Evolutionary conservation across 2,888 invertebrate genomes (phyloP), one percentile per base, ranked within the genome.

Genomic region (Corythucha ciliata): DNA sequence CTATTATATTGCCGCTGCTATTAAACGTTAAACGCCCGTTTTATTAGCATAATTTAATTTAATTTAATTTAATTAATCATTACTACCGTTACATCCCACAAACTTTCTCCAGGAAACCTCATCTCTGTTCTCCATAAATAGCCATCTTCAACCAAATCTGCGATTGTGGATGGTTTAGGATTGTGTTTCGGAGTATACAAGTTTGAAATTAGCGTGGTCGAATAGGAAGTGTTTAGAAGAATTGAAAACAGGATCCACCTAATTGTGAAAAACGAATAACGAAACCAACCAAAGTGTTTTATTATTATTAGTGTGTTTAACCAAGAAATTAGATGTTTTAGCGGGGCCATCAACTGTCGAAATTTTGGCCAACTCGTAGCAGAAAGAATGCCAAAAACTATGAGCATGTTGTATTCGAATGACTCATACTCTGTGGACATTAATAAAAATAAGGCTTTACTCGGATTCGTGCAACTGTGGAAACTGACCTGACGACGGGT

Each of bases 221-320:
- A 53, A 34, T 45, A 53, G 3, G 49, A 48, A n/a, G 39, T 40
- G 1, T 27, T 40, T 16, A 53, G n/a, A 8, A 53, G 26, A 16
- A 53, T 16, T 3, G 49, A 37, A 21, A 49, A 37, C 32, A 53
- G 8, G 2, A 49, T 40, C 53, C 53, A 53, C 37, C 53, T 53
- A 22, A n/a, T n/a, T n/a, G n/a, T n/a, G n/a, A n/a, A n/a, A n/a
- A n/a, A n/a, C n/a, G n/a, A n/a, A n/a, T n/a, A n/a, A n/a, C n/a
- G n/a, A n/a, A n/a, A n/a, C n/a, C n/a, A n/a, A n/a, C n/a, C n/a
- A n/a, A n/a, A n/a, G n/a, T n/a, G n/a, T n/a, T n/a, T n/a, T n/a
- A n/a, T n/a, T n/a, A n/a, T n/a, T n/a, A n/a, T n/a, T n/a, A n/a
- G n/a, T n/a, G n/a, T n/a, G n/a, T n/a, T n/a, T n/a, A n/a, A n/a